These are phyloP conservation scores for Porites lobata DNA, from an alignment of 92 coral and sea anemone genomes.

Conservation along the genomic window DNA sequence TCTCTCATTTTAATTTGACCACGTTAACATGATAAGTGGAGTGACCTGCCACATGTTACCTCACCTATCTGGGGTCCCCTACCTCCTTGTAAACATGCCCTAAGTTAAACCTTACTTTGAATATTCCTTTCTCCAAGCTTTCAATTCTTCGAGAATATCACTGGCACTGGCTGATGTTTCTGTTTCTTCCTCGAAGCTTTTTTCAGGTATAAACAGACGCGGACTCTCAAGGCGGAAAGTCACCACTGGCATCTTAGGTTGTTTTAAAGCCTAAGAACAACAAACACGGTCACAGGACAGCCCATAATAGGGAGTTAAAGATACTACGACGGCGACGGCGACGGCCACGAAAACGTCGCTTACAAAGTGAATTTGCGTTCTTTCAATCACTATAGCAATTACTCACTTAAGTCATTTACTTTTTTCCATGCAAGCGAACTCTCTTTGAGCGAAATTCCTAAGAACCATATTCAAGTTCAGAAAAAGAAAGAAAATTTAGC, in stretches of 20 bases:
- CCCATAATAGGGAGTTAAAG: neutral
- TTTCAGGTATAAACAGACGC: conserved; percentile 74
- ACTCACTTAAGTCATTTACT: no score
- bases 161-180: conserved; percentile 45
- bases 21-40: no score
- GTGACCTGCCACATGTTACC: no score
- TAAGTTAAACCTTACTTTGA: conserved; percentile 71
- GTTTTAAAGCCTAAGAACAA: conserved; percentile 26
- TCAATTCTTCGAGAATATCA: conserved; percentile 91
- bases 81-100: neutral
- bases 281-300: neutral
- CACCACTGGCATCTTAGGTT: conserved; percentile 28
- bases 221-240: conserved; percentile 55
- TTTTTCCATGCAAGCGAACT: no score
- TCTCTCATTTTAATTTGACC: no score
- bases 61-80: no score
- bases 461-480: no score
- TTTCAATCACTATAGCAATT: no score
- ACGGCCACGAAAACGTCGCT: no score
- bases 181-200: conserved; percentile 73
- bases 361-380: no score
- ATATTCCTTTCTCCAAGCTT: conserved; percentile 91
- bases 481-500: no score
- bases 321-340: neutral
- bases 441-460: no score